These are phyloP conservation scores for Cryptoprocta ferox DNA, from an alignment of 2,797 vertebrate genomes.

Conservation along the genomic window DNA sequence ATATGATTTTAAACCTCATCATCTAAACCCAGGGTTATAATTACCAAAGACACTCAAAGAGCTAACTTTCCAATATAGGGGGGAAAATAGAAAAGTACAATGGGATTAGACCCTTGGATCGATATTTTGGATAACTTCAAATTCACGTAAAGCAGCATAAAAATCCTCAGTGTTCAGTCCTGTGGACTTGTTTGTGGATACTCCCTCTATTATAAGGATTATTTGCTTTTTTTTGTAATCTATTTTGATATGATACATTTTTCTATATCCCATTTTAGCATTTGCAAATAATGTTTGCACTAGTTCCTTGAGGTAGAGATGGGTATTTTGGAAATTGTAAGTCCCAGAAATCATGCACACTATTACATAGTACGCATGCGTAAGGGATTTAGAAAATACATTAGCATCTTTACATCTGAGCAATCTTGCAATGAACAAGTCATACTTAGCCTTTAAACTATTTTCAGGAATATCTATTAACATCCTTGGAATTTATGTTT, in stretches of 20 bases:
- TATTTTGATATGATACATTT: not conserved
- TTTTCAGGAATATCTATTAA: not conserved
- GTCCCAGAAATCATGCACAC: not conserved
- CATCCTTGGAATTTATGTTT: not conserved
- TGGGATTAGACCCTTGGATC: not conserved
- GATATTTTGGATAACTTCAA: not conserved
- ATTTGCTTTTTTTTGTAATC: slow-evolving; percentile 1
- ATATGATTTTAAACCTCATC: not conserved
- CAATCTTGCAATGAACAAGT: not conserved
- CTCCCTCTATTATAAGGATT: not conserved
- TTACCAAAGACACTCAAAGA: not conserved
- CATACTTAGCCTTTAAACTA: not conserved
- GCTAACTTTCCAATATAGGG: not conserved
- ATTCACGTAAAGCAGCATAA: slow-evolving; percentile 22
- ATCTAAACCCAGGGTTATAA: not conserved
- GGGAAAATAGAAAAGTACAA: not conserved
- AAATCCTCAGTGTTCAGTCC: not conserved
- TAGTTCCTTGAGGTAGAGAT: not conserved
- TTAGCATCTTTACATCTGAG: not conserved
- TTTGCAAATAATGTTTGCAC: not conserved
- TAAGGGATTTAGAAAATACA: not conserved
- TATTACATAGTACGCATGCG: not conserved
- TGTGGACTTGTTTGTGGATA: not conserved
- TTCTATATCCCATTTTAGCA: not conserved
- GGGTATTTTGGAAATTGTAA: slow-evolving; percentile 14